Evolutionary conservation across 2,888 invertebrate species (phyloP).

Genomic region (Conus canariensis): DNA sequence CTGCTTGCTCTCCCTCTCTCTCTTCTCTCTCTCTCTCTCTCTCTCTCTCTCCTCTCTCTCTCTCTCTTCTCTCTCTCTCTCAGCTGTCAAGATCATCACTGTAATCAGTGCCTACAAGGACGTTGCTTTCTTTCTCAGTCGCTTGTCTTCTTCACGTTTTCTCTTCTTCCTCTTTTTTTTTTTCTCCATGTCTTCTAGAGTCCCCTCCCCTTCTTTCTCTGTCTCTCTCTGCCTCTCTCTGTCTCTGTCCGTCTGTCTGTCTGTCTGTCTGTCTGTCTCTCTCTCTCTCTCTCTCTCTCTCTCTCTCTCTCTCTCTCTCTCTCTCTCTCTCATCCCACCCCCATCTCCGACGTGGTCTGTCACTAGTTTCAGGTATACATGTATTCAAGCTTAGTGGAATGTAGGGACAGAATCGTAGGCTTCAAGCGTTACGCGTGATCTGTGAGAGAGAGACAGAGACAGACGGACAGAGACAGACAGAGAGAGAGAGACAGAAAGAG

Average conservation of each 20-base stretch:
- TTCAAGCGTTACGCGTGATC: too few species aligned
- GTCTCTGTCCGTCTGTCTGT: background rate
- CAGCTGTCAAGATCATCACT: too few species aligned
- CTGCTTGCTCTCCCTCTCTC: background rate
- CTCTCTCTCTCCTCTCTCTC: background rate
- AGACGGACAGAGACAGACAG: too few species aligned
- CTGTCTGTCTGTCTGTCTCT: background rate
- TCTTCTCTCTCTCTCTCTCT: background rate
- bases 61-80: too few species aligned
- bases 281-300: conserved; percentile 16
- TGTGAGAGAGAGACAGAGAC: too few species aligned
- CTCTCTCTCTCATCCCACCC: background rate
- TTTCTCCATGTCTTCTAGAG: background rate
- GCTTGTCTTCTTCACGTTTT: background rate
- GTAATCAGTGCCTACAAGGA: too few species aligned
- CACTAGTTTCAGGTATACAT: too few species aligned
- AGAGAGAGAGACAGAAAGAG: too few species aligned
- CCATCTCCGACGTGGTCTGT: background rate
- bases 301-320: background rate
- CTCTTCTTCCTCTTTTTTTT: background rate
- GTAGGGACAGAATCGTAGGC: too few species aligned
- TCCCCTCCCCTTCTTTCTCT: background rate
- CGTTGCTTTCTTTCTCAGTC: too few species aligned
- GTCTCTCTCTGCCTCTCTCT: background rate
- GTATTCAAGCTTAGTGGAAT: background rate